Conservation (phyloP, 2,797 vertebrate species). For the Enteromius radiatus region DNA sequence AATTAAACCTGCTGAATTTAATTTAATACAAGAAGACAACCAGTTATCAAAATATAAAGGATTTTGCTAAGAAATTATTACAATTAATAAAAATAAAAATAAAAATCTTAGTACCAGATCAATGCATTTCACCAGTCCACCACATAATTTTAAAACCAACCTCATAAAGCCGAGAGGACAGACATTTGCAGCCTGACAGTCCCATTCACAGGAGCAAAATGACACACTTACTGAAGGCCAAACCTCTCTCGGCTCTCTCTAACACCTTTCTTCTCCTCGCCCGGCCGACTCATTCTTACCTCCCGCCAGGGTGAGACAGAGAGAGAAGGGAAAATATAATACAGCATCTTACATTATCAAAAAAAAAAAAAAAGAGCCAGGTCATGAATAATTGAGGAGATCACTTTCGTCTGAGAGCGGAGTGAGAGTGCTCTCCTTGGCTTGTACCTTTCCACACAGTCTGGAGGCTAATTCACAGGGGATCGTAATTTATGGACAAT, state of each 20-base stretch:
- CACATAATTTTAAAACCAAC: background rate
- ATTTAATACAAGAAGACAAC: background rate
- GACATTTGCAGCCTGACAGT: conserved; percentile 30
- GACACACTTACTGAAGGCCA: conserved; percentile 35
- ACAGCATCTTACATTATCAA: conserved; percentile 70
- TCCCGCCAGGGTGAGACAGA: conserved; percentile 58
- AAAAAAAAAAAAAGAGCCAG: conserved; percentile 69
- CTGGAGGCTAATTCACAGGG: conserved; percentile 95
- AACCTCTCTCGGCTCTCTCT: conserved; percentile 21
- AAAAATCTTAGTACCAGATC: background rate
- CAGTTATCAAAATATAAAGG: background rate
- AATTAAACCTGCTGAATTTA: background rate
- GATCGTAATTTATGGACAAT: conserved; percentile 99
- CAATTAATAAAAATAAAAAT: too few relatives aligned
- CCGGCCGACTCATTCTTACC: conserved; percentile 29
- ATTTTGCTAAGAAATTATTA: too few relatives aligned
- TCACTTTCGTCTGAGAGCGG: conserved; percentile 84
- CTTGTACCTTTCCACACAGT: conserved; percentile 91
- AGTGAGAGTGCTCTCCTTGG: conserved; percentile 82
- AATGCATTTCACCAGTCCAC: background rate
- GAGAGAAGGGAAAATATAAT: conserved; percentile 64
- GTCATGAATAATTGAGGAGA: conserved; percentile 96
- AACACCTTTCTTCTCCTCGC: conserved; percentile 28
- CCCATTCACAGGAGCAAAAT: conserved; percentile 33
- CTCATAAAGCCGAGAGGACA: conserved; percentile 25